Percentiles rank a stretch among this genome's conserved stretches.
These are phyloP conservation scores for Conopomorpha cramerella DNA, from an alignment of 1,140 invertebrate species.

Conservation along the genomic window DNA sequence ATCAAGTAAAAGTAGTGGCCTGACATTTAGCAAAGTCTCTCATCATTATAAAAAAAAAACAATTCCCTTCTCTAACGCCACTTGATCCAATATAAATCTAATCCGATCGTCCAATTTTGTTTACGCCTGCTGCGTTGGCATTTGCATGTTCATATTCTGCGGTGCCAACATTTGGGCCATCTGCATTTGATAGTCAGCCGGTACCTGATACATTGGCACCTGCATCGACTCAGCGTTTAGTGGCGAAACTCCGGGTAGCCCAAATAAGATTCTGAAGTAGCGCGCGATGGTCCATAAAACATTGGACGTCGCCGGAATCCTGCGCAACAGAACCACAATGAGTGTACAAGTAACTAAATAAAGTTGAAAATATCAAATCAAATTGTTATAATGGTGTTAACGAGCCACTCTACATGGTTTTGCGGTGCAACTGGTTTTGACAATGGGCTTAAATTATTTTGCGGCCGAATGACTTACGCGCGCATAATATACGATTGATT, in stretches of 20 bases:
- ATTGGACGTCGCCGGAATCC: slow-evolving; percentile 54
- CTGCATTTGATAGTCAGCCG: slow-evolving; percentile 18
- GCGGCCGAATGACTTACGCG: too few relatives aligned
- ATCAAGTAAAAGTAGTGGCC: slow-evolving; percentile 43
- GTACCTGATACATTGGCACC: slow-evolving; percentile 42
- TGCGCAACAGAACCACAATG: slow-evolving; percentile 24
- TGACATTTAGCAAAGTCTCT: slow-evolving; percentile 36
- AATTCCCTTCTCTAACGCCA: slow-evolving; percentile 16
- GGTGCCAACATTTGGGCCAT: slow-evolving; percentile 5
- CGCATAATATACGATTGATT: too few relatives aligned
- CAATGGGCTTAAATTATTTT: too few relatives aligned
- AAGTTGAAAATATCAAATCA: slow-evolving; percentile 38
- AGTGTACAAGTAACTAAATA: too few relatives aligned
- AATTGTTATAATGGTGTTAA: slow-evolving; percentile 9
- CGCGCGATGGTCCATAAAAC: slow-evolving; percentile 54
- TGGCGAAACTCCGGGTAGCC: slow-evolving; percentile 32
- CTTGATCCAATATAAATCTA: slow-evolving; percentile 33
- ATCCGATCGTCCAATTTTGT: slow-evolving; percentile 45
- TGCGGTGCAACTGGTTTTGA: too few relatives aligned
- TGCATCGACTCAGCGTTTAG: slow-evolving; percentile 33
- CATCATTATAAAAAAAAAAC: too few relatives aligned
- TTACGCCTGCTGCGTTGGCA: slow-evolving; percentile 29
- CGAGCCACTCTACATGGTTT: too few relatives aligned
- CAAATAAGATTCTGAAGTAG: slow-evolving; percentile 54
- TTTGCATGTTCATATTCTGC: slow-evolving; percentile 12